A percentile compares a stretch with the other conserved stretches of the same genome.
These are phyloP conservation scores for Araneus ventricosus DNA, from an alignment of 1,140 invertebrate species.

Conservation along the genomic window DNA sequence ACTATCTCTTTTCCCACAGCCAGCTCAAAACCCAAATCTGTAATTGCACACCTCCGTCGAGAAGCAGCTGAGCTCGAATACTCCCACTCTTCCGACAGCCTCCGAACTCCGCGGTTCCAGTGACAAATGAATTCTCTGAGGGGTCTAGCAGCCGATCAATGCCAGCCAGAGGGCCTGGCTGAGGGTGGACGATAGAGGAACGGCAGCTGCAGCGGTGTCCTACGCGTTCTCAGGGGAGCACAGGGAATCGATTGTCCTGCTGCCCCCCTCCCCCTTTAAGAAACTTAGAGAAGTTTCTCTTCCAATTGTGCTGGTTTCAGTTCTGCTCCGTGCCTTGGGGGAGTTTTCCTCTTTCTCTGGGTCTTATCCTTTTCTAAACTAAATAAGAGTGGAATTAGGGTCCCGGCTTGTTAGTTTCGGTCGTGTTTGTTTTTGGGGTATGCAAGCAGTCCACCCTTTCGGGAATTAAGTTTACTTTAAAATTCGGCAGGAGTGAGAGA, in stretches of 20 bases:
- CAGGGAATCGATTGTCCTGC: slow-evolving; percentile 46
- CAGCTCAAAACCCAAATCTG: slow-evolving; percentile 47
- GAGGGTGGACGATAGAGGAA: slow-evolving; percentile 46
- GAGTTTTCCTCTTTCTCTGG: neutral
- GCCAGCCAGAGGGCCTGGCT: slow-evolving; percentile 11
- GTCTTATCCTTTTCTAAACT: slow-evolving; percentile 3
- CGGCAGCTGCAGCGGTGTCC: slow-evolving; percentile 63
- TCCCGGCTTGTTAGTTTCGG: slow-evolving; percentile 14
- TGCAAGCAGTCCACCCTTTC: neutral
- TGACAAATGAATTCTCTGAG: slow-evolving; percentile 60
- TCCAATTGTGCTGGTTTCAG: slow-evolving; percentile 34
- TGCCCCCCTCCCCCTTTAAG: slow-evolving; percentile 23
- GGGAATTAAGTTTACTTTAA: neutral
- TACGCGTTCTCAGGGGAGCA: slow-evolving; percentile 50
- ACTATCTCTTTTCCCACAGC: slow-evolving; percentile 31
- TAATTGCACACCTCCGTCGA: slow-evolving; percentile 59
- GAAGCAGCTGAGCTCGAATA: slow-evolving; percentile 46
- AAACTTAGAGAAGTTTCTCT: slow-evolving; percentile 66
- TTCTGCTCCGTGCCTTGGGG: neutral
- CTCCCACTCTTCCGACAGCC: neutral
- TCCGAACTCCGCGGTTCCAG: slow-evolving; percentile 37
- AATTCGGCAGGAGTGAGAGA: neutral
- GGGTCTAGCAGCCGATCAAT: slow-evolving; percentile 44
- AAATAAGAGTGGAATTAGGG: slow-evolving; percentile 45
- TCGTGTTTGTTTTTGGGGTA: slow-evolving; percentile 5